Evolutionary conservation across 1,140 invertebrate species (phyloP).

Genomic region (Pinna nobilis): DNA sequence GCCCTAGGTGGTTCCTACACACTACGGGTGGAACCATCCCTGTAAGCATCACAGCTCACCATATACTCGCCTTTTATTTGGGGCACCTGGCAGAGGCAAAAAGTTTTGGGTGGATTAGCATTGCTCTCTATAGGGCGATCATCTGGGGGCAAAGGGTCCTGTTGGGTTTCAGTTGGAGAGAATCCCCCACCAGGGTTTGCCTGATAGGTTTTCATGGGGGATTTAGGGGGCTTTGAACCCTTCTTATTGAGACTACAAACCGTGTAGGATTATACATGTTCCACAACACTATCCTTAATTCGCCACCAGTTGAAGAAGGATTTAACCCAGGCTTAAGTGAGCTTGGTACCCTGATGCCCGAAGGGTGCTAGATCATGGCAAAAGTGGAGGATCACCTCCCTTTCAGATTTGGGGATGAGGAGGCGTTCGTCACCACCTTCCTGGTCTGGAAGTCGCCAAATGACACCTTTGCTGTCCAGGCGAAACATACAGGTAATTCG

Average conservation of each 20-base stretch:
- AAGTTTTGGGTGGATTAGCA: neutral
- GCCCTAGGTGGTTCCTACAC: neutral
- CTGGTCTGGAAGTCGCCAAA: neutral
- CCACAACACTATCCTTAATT: neutral
- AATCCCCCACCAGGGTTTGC: neutral
- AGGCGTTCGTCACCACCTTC: neutral
- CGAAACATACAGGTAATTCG: neutral
- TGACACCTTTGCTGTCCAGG: neutral
- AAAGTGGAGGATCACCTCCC: neutral
- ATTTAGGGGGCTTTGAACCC: neutral
- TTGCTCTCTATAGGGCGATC: neutral
- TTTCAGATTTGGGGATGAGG: neutral
- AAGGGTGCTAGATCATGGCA: neutral
- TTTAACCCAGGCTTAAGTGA: neutral
- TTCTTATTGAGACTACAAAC: conserved; percentile 1
- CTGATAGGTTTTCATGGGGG: neutral
- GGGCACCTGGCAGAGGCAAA: neutral
- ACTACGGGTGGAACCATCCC: neutral
- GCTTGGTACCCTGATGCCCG: neutral
- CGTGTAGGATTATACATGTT: neutral
- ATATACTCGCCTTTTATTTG: neutral
- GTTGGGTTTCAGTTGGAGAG: neutral
- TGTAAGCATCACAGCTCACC: neutral
- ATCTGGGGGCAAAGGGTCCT: neutral
- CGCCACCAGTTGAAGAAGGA: neutral